These are phyloP conservation scores for Homarus americanus DNA, from an alignment of 1,140 invertebrate species.

Conservation along the genomic window DNA sequence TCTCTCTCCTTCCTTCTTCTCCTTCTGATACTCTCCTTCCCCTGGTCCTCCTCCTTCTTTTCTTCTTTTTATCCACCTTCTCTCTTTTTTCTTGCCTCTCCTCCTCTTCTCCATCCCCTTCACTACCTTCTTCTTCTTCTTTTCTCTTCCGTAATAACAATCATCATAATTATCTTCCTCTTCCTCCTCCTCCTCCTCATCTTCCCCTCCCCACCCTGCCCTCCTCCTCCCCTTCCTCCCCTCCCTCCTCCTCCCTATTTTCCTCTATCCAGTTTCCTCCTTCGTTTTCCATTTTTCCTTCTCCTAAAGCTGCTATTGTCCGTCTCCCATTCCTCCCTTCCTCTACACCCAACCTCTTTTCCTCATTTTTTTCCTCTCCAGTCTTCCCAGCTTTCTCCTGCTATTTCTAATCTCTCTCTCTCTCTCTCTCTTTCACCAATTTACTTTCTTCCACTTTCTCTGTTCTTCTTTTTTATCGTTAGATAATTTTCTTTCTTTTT, in stretches of 20 bases:
- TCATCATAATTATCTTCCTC: too few species aligned
- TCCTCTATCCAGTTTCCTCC: not conserved
- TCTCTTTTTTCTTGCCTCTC: not conserved
- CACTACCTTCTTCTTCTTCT: too few species aligned
- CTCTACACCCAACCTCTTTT: not conserved
- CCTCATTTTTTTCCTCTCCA: not conserved
- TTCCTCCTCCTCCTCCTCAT: not conserved
- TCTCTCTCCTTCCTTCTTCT: not conserved
- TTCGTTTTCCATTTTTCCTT: not conserved
- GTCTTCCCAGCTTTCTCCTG: not conserved
- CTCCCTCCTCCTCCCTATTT: not conserved
- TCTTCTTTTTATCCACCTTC: too few species aligned
- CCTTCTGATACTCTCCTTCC: too few species aligned
- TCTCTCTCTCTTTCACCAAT: not conserved
- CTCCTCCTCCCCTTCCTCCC: too few species aligned
- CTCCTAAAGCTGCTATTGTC: not conserved
- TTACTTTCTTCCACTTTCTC: not conserved
- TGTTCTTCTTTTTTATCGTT: too few species aligned
- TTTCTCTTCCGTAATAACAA: too few species aligned
- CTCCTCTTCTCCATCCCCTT: too few species aligned
- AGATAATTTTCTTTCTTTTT: not conserved
- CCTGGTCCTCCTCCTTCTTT: too few species aligned
- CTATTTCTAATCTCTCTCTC: not conserved
- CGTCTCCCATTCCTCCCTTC: not conserved
- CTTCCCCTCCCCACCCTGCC: too few species aligned